phyloP scores from a whole-genome alignment of 1,140 invertebrate species.

The Panagrolaimus sp. region DNA sequence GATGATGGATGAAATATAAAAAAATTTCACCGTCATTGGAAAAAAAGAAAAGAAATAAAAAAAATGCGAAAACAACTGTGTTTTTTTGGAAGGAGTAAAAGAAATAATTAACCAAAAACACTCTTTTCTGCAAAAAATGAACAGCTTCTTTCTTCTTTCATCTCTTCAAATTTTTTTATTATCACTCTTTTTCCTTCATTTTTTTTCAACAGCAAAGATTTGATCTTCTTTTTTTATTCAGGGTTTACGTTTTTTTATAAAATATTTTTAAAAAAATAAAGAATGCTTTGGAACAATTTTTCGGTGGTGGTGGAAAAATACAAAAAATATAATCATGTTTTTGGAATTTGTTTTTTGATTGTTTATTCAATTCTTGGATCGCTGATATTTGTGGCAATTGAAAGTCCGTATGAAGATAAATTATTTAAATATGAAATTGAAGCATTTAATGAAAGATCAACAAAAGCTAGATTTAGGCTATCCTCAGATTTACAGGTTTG shows the following conservation, averaged over 20 bases:
- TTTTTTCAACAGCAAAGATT: neutral
- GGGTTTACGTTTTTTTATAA: neutral
- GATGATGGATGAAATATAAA: too few relatives aligned
- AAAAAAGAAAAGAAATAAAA: too few relatives aligned
- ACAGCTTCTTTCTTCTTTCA: neutral
- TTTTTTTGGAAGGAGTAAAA: too few relatives aligned
- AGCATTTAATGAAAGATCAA: neutral
- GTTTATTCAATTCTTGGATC: neutral
- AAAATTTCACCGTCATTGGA: too few relatives aligned
- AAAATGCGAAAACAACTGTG: too few relatives aligned
- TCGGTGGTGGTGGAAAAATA: neutral
- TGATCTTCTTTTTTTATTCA: neutral
- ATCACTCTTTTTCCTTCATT: too few relatives aligned
- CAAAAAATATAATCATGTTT: neutral
- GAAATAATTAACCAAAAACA: too few relatives aligned
- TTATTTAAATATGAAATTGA: neutral
- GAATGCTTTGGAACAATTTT: slow-evolving; percentile 8
- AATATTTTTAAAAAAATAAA: neutral
- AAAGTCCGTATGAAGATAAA: neutral
- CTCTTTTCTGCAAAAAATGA: neutral
- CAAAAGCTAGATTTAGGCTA: neutral
- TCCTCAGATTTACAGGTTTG: slow-evolving; percentile 1
- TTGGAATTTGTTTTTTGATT: slow-evolving; percentile 2
- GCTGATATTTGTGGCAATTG: neutral
- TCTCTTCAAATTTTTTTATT: neutral